Conservation (phyloP, 2,113 vertebrate genomes). For the Microcebus griseorufus region DNA sequence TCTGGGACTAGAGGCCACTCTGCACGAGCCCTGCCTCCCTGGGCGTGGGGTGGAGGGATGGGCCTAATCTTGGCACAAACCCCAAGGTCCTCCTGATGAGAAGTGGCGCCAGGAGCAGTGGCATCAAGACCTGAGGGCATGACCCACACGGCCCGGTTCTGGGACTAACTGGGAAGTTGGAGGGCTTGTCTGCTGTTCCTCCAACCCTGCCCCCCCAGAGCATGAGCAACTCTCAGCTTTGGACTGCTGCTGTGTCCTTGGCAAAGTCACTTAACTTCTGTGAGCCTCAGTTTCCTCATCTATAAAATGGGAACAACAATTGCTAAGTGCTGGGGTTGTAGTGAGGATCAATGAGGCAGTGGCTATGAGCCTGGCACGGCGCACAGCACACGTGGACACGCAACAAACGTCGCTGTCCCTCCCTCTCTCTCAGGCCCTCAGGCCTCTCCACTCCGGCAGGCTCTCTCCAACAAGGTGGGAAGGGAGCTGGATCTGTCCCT, state of each 20-base stretch:
- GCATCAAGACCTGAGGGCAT: accelerated
- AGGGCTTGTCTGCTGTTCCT: background rate
- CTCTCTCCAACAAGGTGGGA: background rate
- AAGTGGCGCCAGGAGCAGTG: background rate
- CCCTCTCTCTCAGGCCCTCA: background rate
- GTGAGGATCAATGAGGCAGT: background rate
- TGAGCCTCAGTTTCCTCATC: background rate
- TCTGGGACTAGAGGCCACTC: background rate
- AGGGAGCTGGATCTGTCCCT: background rate
- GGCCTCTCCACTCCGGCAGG: background rate
- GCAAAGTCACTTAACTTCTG: background rate
- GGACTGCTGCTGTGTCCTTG: background rate
- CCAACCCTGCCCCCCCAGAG: background rate
- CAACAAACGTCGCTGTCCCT: accelerated
- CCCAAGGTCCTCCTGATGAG: background rate
- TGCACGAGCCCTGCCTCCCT: background rate
- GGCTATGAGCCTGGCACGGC: background rate
- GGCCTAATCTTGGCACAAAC: background rate
- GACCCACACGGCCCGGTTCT: no score
- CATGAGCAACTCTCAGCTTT: background rate
- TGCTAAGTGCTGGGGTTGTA: background rate
- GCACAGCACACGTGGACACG: accelerated
- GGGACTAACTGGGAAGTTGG: background rate
- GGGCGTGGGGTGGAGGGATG: accelerated
- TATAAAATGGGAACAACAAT: background rate